Evolutionary conservation across 2,888 invertebrate species (phyloP).

Genomic region (Polydrusus pterygomalis): DNA sequence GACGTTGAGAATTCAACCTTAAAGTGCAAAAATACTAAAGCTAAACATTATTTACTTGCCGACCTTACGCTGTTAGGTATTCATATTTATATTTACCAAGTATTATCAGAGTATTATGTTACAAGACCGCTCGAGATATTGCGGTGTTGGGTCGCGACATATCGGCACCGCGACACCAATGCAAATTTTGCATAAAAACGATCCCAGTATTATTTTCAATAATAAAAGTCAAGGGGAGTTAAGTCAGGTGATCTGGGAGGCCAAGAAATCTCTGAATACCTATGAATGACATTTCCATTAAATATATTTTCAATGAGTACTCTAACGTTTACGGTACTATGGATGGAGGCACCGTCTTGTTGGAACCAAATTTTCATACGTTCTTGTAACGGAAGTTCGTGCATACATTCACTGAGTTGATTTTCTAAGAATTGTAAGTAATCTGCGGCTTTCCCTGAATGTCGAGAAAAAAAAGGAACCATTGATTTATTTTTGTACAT

Average conservation of each 20-base stretch:
- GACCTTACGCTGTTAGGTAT: too few species aligned
- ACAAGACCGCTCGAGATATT: too few species aligned
- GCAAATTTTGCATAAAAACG: too few species aligned
- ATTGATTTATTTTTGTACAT: slow-evolving; percentile 34
- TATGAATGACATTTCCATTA: neutral
- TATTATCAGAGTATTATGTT: too few species aligned
- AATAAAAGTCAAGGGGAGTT: slow-evolving; percentile 43
- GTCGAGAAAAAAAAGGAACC: slow-evolving; percentile 14
- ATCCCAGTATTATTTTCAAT: too few species aligned
- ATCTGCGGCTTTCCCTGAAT: slow-evolving; percentile 28
- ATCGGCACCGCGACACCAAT: too few species aligned
- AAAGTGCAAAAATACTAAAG: too few species aligned
- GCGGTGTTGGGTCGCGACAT: too few species aligned
- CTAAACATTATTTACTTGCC: too few species aligned
- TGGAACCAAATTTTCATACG: slow-evolving; percentile 44
- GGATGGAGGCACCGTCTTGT: slow-evolving; percentile 40
- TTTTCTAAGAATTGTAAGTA: too few species aligned
- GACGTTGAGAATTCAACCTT: too few species aligned
- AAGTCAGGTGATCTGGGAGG: slow-evolving; percentile 41
- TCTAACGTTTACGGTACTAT: slow-evolving; percentile 32
- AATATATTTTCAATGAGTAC: neutral
- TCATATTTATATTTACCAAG: too few species aligned
- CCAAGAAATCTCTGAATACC: slow-evolving; percentile 37
- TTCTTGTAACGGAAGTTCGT: slow-evolving; percentile 37
- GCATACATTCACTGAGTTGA: slow-evolving; percentile 31